Evolutionary conservation across 2,888 invertebrate genomes (phyloP), one percentile per base, ranked within the genome.

Genomic region (Protonemura montana): DNA sequence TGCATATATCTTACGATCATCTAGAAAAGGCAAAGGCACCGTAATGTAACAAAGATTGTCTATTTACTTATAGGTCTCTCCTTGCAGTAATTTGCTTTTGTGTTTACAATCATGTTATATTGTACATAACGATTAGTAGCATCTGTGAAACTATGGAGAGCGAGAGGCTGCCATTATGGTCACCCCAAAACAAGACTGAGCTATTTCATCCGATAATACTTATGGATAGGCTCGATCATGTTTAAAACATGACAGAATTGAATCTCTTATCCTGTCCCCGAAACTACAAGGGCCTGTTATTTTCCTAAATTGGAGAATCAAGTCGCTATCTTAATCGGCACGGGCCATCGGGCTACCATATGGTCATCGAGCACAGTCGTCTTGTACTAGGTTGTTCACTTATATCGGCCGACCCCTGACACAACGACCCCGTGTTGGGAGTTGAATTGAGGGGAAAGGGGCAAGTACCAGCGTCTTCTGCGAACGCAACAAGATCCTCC

Each of bases 251-350:
- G 1, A 59, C 59, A 16, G 7, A 21, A 59, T 59, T 59, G 59
- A 59, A 59, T 59, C 59, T 59, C 21, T 16, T 59, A 21, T 59
- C 59, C 59, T 59, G 59, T 59, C 59, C 6, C 21, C 13, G 21
- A 10, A 21, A 59, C 59, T 59, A 1, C 59, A 41, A n/a, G 35
- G 35, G 59, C 59, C 59, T 59, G 59, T 59, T 59, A 21, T 59
- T 59, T 59, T 59, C 59, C 59, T 13, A 59, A 59, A 59, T 59
- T 59, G 59, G 59, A 59, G 59, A 59, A 59, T 59, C 59, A 59
- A 59, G 16, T 59, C 59, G 21, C 13, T 59, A 59, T 59, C 59
- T 59, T 59, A 10, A 59, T 59, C 59, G 13, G 59, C 59, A 59
- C 13, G 59, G 59, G 59, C 59, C 13, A 59, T 59, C 13, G 59